phyloP scores from a whole-genome alignment of 1,140 invertebrate species.

The Triops longicaudatus region DNA sequence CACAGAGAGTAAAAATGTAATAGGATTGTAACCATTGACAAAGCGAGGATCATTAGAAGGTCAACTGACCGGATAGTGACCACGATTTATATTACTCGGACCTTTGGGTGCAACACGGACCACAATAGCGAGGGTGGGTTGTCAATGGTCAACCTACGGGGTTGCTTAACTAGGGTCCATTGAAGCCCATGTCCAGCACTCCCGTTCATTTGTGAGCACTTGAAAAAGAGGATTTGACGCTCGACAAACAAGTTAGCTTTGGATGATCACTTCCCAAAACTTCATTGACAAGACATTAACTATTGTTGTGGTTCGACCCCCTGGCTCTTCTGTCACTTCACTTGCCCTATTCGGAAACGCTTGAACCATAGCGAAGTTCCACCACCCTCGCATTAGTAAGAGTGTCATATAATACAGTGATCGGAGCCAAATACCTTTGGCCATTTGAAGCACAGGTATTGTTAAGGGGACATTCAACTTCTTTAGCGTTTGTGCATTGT shows the following conservation, averaged over 20 bases:
- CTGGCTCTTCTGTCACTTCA: neutral
- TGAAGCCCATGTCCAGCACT: neutral
- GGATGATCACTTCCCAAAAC: neutral
- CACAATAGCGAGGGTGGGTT: constrained; percentile 1
- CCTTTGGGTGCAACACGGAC: neutral
- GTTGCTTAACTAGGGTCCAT: neutral
- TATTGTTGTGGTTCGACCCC: neutral
- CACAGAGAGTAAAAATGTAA: neutral
- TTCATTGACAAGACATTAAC: neutral
- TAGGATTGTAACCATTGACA: neutral
- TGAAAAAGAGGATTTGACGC: constrained; percentile 7
- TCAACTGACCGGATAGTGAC: neutral
- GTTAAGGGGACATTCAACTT: neutral
- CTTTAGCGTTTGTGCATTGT: neutral
- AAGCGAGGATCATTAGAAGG: neutral
- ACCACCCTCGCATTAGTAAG: neutral
- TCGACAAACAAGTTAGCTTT: neutral
- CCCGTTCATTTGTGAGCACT: constrained; percentile 11
- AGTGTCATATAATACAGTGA: neutral
- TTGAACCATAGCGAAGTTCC: neutral
- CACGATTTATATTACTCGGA: neutral
- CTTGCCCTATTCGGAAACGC: neutral
- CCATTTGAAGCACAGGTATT: neutral
- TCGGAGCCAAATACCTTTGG: neutral
- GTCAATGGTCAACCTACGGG: neutral